Base-by-base conservation (phyloP, 2,888 invertebrate genomes). In the Autographa gamma region DNA sequence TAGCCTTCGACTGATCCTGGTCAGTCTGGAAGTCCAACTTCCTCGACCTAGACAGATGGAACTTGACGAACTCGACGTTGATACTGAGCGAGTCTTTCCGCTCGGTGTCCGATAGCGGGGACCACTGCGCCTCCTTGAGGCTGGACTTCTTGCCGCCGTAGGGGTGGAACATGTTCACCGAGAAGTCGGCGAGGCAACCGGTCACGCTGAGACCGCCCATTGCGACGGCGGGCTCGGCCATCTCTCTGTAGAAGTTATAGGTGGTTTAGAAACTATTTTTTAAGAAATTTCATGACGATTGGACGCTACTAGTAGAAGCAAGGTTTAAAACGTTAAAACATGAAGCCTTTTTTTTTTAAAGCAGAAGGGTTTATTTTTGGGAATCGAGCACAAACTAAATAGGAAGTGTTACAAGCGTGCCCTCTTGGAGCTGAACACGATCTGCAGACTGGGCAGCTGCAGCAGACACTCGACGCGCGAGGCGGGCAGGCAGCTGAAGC, bases 131-230 rank as follows among this genome's bases (percentile, higher is more conserved):
- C 89, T 97, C 64, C 77, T 91, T 91, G n/a, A 90, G 85, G 86
- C 97, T 97, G 14, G 98, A 96, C 92, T 98, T 98, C 92, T 98
- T 98, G 63, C 98, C 98, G 9, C 99, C 99, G 90, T 99, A 99
- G 0, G 99, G 99, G 95, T 99, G 99, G 95, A 99, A 99, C 87
- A 99, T 98, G 93, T 99, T 99, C 4, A 99, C 98, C 2, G 99
- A 99, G 95, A 99, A 99, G 93, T 99, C 99, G 0, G 99, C 98
- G 73, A 99, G 96, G 86, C 99, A 99, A 0, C 99, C 99, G 0
- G 99, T 99, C 8, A 99, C 98, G 91, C 99, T 98, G 2, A 98
- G 96, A 0, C 98, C 98, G 41, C 98, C 98, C 86, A 97, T 97
- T 0, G 97, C 97, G 2, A 97, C 97, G 0, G 97, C 96, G 0